Evolutionary conservation across 2,113 vertebrate species (phyloP).

Genomic region (Gracilinanus agilis): DNA sequence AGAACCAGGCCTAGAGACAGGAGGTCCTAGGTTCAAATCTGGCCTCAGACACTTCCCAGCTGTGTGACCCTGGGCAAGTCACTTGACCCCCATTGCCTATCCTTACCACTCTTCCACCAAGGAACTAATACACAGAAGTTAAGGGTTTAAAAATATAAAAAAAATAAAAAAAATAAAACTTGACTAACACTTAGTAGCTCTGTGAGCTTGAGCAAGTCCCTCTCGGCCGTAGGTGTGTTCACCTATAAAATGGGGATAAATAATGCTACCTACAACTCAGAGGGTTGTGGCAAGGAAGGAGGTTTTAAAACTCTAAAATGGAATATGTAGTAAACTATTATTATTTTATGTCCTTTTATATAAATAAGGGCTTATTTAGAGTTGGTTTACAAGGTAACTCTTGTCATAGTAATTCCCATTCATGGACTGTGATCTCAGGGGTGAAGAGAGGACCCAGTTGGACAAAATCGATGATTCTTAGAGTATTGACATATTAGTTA

Average conservation of each 20-base stretch:
- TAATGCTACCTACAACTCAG: neutral
- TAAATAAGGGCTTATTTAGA: neutral
- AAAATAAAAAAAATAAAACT: too few relatives aligned
- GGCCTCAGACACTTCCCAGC: too few relatives aligned
- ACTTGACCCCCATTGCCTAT: too few relatives aligned
- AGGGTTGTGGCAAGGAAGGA: neutral
- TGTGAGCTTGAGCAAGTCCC: neutral
- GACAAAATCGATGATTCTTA: neutral
- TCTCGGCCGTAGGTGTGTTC: neutral
- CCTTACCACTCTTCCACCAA: too few relatives aligned
- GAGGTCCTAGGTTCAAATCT: too few relatives aligned
- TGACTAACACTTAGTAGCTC: neutral
- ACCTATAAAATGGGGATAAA: neutral
- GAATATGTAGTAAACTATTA: neutral
- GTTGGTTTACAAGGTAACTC: neutral
- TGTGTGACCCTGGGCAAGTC: too few relatives aligned
- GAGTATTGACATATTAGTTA: neutral
- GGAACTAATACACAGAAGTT: too few relatives aligned
- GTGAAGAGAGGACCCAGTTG: neutral
- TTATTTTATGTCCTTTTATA: neutral
- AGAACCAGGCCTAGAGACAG: too few relatives aligned
- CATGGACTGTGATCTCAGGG: neutral
- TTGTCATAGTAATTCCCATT: neutral
- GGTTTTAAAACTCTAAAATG: neutral
- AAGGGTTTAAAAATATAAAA: too few relatives aligned